These are phyloP conservation scores for Ceyx melanurus DNA, from an alignment of 2,113 vertebrate genomes.

Conservation along the genomic window DNA sequence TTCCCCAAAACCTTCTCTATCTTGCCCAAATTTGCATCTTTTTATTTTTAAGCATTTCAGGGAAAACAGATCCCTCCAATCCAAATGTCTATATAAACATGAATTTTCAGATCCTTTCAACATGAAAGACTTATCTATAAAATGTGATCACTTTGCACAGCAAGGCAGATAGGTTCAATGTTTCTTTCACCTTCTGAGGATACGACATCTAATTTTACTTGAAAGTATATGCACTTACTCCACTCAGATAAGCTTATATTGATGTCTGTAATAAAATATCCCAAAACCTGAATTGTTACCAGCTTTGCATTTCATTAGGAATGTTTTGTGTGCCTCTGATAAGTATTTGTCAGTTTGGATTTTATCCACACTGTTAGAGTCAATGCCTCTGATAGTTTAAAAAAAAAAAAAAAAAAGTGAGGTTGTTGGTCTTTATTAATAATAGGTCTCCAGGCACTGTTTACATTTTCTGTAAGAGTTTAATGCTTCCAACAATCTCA, in stretches of 20 bases:
- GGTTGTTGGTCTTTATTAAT: slow-evolving; percentile 7
- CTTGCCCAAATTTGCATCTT: background rate
- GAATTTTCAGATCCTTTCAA: slow-evolving; percentile 9
- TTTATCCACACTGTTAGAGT: slow-evolving; percentile 12
- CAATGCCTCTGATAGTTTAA: background rate
- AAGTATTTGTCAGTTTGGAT: slow-evolving; percentile 35
- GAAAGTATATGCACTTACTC: slow-evolving; percentile 11
- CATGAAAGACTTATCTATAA: slow-evolving; percentile 4
- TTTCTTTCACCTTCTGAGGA: slow-evolving; percentile 16
- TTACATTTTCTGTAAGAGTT: slow-evolving; percentile 1
- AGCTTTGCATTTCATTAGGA: slow-evolving; percentile 43
- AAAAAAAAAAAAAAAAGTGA: background rate
- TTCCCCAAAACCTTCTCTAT: background rate
- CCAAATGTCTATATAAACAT: background rate
- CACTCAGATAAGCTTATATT: slow-evolving; percentile 41
- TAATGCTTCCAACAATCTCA: background rate
- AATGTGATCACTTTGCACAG: slow-evolving; percentile 16
- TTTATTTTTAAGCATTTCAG: slow-evolving; percentile 10
- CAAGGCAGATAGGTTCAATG: background rate
- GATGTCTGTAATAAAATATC: slow-evolving; percentile 36
- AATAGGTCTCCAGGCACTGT: background rate
- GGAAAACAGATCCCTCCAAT: background rate
- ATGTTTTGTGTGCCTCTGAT: slow-evolving; percentile 8
- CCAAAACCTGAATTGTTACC: background rate
- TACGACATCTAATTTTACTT: background rate